These are phyloP conservation scores for Condylostylus longicornis DNA, from an alignment of 1,140 invertebrate species.

Conservation along the genomic window DNA sequence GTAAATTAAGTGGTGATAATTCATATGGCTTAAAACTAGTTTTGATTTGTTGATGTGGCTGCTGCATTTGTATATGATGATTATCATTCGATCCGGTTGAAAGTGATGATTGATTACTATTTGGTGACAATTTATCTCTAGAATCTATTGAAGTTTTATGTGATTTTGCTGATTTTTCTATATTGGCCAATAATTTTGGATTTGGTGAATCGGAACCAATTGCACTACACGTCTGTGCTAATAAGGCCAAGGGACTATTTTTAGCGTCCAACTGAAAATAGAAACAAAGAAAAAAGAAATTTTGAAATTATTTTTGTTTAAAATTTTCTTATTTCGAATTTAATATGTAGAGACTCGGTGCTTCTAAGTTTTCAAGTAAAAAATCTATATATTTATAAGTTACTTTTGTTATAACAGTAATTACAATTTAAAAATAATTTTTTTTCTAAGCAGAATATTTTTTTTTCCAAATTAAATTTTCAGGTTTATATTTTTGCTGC, in stretches of 20 bases:
- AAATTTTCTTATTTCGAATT: no score
- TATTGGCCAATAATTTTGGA: slow-evolving; percentile 50
- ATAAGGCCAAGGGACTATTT: slow-evolving; percentile 81
- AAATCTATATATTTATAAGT: no score
- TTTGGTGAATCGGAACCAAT: slow-evolving; percentile 76
- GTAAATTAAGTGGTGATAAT: slow-evolving; percentile 18
- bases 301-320: not conserved
- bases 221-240: slow-evolving; percentile 90
- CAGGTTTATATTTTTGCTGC: no score
- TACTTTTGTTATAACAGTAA: no score
- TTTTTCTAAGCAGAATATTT: no score
- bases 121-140: slow-evolving; percentile 42
- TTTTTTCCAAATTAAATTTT: no score
- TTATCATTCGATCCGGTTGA: slow-evolving; percentile 31
- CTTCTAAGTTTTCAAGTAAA: no score
- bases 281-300: slow-evolving; percentile 25
- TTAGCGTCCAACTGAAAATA: slow-evolving; percentile 83
- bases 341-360: no score
- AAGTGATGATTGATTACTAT: slow-evolving; percentile 29
- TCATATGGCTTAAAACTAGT: slow-evolving; percentile 59
- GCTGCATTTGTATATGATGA: slow-evolving; percentile 11
- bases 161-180: slow-evolving; percentile 45
- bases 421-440: no score
- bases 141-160: slow-evolving; percentile 30
- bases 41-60: slow-evolving; percentile 29